These are phyloP conservation scores for Rhegmatorhina hoffmannsi DNA, from an alignment of 2,113 vertebrate genomes.

Conservation along the genomic window DNA sequence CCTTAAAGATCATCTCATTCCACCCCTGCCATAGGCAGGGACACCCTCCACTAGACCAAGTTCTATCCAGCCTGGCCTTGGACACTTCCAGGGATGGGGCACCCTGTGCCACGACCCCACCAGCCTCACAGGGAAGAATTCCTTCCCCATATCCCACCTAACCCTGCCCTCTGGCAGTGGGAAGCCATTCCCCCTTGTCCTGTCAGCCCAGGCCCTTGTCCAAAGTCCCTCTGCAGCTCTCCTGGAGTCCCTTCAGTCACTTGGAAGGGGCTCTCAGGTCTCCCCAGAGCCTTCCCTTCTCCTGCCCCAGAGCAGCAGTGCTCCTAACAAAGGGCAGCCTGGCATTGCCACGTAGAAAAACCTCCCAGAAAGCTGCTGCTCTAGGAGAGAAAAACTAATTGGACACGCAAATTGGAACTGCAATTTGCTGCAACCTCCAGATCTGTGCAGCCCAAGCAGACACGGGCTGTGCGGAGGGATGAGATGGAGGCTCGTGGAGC, in stretches of 20 bases:
- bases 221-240: neutral
- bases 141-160: neutral
- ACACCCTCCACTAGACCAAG: neutral
- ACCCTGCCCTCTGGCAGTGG: neutral
- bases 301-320: neutral
- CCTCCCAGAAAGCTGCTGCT: neutral
- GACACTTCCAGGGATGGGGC: neutral
- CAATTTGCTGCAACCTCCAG: neutral
- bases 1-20: neutral
- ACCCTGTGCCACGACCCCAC: rapidly evolving
- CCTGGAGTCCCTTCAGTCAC: neutral
- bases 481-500: neutral
- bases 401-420: neutral
- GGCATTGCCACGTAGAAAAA: neutral
- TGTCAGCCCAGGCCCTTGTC: neutral
- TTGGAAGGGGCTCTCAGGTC: neutral
- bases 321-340: neutral
- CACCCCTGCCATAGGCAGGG: neutral
- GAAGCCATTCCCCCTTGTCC: neutral
- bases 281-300: neutral
- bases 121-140: neutral
- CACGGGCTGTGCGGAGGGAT: neutral
- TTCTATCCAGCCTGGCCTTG: rapidly evolving
- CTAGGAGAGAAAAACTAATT: neutral
- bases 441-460: neutral